Base-by-base conservation (phyloP, 2,113 vertebrate genomes). In the Lagopus muta region DNA sequence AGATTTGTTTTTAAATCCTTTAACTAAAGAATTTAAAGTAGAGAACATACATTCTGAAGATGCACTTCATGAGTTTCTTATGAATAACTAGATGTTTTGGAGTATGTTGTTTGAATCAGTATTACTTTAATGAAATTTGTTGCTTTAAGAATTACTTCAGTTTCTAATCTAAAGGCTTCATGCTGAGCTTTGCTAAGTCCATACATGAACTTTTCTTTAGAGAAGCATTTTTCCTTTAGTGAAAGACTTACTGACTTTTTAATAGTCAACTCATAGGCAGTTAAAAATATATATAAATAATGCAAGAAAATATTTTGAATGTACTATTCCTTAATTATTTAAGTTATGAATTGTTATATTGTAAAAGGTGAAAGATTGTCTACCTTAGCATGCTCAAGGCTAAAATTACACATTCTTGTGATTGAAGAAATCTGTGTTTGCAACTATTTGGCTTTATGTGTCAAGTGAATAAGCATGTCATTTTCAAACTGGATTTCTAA, bases 361-460 rank as follows among this genome's bases (percentile, higher is more conserved):
- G n/a, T 19, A 60, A 58, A 84, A 87, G 22, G 8, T 0, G 0
- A 60, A 71, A 74, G 18, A 11, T 67, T 83, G 1, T 86, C 10
- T 61, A 1, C 86, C 20, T 47, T 47, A 3, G 21, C 1, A 2
- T 66, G 65, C 54, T 90, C 14, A 54, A 58, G 50, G 5, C n/a
- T 19, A n/a, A 78, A 93, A 57, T 43, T 43, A 3, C 17, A 22
- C 2, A 1, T 11, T 32, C 22, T 45, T 42, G 10, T 66, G 22
- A 24, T 48, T 72, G 30, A 11, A 61, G 36, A 80, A 88, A 25
- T 40, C 6, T 52, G 2, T 42, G 15, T 61, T 64, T 62, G 2
- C 70, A 86, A 16, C 13, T 82, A 4, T 48, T 55, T 80, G 17
- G 17, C 13, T 85, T 85, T 76, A 8, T 11, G 72, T 52, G 5